A percentile compares a stretch with the other conserved stretches of the same genome.
Conservation (phyloP, 2,888 invertebrate species). For the Drosophila birchii region DNA sequence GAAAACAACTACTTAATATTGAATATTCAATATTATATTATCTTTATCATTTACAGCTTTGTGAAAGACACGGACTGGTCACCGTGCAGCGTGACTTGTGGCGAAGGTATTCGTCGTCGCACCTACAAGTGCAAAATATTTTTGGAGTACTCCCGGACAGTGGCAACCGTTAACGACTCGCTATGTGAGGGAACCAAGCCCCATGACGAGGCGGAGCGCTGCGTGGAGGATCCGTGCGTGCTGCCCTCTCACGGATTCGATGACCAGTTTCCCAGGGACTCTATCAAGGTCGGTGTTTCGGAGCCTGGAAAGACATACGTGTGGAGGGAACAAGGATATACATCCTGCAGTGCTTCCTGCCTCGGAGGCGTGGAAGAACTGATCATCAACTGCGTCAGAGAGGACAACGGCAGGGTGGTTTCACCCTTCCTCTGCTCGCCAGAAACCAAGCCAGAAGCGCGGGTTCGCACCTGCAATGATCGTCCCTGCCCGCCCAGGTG, state of each 20-base stretch:
- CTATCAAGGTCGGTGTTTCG: constrained; percentile 89
- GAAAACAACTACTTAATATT: not conserved
- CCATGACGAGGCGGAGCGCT: constrained; percentile 91
- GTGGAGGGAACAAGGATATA: constrained; percentile 95
- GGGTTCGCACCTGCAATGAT: constrained; percentile 96
- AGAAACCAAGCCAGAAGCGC: constrained; percentile 94
- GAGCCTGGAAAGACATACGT: constrained; percentile 92
- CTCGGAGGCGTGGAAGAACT: constrained; percentile 94
- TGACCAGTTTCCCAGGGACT: constrained; percentile 84
- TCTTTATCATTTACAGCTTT: constrained; percentile 87
- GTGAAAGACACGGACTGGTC: constrained; percentile 95
- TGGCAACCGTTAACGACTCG: constrained; percentile 93
- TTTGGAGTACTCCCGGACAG: constrained; percentile 94
- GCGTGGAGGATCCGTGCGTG: constrained; percentile 91
- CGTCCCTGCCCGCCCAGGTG: constrained; percentile 97
- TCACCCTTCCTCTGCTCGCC: constrained; percentile 94
- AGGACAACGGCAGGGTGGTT: constrained; percentile 93
- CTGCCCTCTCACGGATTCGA: constrained; percentile 87
- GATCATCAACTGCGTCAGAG: constrained; percentile 94
- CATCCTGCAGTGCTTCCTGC: constrained; percentile 97
- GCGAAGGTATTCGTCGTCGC: constrained; percentile 93
- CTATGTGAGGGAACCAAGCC: constrained; percentile 95
- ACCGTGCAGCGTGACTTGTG: constrained; percentile 95
- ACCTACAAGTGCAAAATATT: constrained; percentile 97
- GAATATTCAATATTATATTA: too few relatives aligned